Conservation (phyloP, 1,140 invertebrate genomes). For the Lanistes nyassanus region DNA sequence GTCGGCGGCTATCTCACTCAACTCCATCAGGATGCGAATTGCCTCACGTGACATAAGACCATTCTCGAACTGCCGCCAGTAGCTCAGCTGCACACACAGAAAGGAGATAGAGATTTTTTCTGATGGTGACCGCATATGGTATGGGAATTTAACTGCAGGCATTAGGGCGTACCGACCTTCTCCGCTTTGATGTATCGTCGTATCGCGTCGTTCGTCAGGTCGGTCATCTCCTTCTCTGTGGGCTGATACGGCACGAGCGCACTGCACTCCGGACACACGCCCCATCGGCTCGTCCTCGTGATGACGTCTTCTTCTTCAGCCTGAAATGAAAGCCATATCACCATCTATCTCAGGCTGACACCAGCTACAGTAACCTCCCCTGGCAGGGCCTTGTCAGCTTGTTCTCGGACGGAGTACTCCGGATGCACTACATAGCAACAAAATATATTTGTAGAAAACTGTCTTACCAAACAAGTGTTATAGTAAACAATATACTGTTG, state of each 20-base stretch:
- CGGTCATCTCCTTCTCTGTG: constrained; percentile 55
- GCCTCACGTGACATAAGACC: constrained; percentile 62
- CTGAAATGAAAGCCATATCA: not conserved
- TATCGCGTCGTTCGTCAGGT: constrained; percentile 61
- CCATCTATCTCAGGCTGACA: not conserved
- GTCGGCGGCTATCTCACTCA: constrained; percentile 57
- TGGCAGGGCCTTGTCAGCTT: too few relatives aligned
- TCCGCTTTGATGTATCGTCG: constrained; percentile 62
- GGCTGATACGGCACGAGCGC: constrained; percentile 50
- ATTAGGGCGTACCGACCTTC: constrained; percentile 47
- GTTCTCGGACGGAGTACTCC: too few relatives aligned
- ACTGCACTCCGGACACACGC: constrained; percentile 57
- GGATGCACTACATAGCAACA: too few relatives aligned
- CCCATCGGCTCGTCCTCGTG: constrained; percentile 16
- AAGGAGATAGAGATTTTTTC: too few relatives aligned
- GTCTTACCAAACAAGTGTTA: constrained; percentile 14
- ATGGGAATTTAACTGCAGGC: not conserved
- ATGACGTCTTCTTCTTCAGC: constrained; percentile 14
- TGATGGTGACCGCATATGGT: not conserved
- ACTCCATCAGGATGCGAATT: constrained; percentile 54
- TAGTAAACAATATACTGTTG: too few relatives aligned
- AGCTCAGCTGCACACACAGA: constrained; percentile 54
- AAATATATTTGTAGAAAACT: not conserved
- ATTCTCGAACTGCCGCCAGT: constrained; percentile 65
- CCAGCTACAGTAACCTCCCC: too few relatives aligned